phyloP scores from a whole-genome alignment of 2,797 vertebrate genomes.

The Sparidentex hasta region DNA sequence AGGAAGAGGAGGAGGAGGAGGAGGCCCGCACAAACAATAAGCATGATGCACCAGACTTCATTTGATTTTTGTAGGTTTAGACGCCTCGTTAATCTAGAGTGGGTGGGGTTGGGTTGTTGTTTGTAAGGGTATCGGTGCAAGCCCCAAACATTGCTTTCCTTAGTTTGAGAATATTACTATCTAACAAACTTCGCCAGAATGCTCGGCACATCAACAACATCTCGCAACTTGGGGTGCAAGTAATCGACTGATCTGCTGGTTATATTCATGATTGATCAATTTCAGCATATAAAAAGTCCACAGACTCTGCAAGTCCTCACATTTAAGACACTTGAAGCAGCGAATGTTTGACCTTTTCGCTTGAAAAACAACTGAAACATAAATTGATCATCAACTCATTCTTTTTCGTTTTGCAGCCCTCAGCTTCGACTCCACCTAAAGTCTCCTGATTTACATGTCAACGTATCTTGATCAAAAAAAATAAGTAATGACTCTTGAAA shows the following conservation, averaged over 20 bases:
- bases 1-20: constrained; percentile 2
- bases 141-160: not conserved
- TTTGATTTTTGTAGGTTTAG: constrained; percentile 13
- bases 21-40: constrained; percentile 22
- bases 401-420: too few relatives aligned
- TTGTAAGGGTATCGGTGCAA: not conserved
- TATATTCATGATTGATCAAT: too few relatives aligned
- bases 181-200: not conserved
- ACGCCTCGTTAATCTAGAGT: not conserved
- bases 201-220: not conserved
- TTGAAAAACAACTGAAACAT: too few relatives aligned
- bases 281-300: too few relatives aligned
- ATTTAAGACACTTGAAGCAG: too few relatives aligned
- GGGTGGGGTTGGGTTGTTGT: not conserved
- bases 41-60: constrained; percentile 15
- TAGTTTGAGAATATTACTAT: not conserved
- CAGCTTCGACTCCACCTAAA: not conserved
- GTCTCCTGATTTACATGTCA: constrained; percentile 1
- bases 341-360: too few relatives aligned
- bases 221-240: too few relatives aligned
- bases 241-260: too few relatives aligned
- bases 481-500: not conserved
- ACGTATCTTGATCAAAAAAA: not conserved
- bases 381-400: too few relatives aligned
- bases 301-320: too few relatives aligned